Evolutionary conservation across 2,888 invertebrate genomes (phyloP), one percentile per base, ranked within the genome.

Genomic region (Lacanobia oleracea): DNA sequence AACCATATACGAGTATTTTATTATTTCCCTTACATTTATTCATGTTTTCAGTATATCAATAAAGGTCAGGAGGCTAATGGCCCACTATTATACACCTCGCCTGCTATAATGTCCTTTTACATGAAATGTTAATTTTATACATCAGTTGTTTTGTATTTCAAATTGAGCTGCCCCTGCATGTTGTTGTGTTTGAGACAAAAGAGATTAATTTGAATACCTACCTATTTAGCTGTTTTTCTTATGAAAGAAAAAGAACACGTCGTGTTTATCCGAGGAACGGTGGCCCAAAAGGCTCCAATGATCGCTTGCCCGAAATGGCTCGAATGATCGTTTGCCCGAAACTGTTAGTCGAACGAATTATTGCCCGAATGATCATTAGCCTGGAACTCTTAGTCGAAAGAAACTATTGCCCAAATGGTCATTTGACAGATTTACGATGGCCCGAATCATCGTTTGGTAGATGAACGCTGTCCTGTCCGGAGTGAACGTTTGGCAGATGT

Each of bases 51-150:
- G 84, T 69, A 83, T 85, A 73, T 63, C 59, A 82, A 87, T 79
- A 75, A 73, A 83, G 85, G 77, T 81, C 80, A 75, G 62, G 77
- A 80, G 83, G 82, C 67, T 76, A 85, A 84, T 73, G 82, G 37
- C 70, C 83, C 50, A 12, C 37, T 37, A 79, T 84, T 84, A 84
- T 83, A 64, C 82, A 63, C 56, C 16, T 64, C 72, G 67, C 69
- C 59, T 71, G 69, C 54, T 67, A 45, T 74, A 68, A 79, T 79
- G 75, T 62, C 62, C 67, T 63, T 67, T 75, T 84, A 77, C 79
- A 80, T 80, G 76, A 80, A 69, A 76, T 74, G 57, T 43, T 69
- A 75, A 84, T 76, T 40, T 40, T 53, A 74, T 59, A 27, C 73
- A 67, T 63, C n/a, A 43, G 67, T 80, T 80, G 80, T 77, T 80